Conservation (phyloP, 1,140 invertebrate genomes). For the Atta cephalotes region DNA sequence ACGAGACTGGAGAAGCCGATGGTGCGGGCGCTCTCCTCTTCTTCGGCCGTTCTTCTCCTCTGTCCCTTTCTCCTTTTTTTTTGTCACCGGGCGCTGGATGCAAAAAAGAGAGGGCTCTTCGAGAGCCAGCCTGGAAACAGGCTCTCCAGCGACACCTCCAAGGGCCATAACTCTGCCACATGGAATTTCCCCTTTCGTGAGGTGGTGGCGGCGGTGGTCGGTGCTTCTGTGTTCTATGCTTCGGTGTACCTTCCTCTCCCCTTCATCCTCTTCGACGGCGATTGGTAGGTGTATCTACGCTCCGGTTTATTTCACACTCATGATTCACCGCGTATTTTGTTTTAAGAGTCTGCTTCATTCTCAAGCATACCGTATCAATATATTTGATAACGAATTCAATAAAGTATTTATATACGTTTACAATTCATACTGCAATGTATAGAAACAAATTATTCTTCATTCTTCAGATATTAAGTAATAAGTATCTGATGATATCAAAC, state of each 20-base stretch:
- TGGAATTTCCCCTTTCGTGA: slow-evolving; percentile 70
- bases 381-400: slow-evolving; percentile 26
- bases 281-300: slow-evolving; percentile 38
- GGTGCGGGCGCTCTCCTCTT: slow-evolving; percentile 50
- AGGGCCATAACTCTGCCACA: slow-evolving; percentile 75
- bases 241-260: slow-evolving; percentile 25
- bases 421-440: slow-evolving; percentile 5
- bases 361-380: slow-evolving; percentile 21
- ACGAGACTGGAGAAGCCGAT: slow-evolving; percentile 77
- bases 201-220: slow-evolving; percentile 57
- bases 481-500: not conserved
- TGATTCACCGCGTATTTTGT: slow-evolving; percentile 61
- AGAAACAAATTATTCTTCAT: not conserved
- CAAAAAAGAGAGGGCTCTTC: slow-evolving; percentile 54
- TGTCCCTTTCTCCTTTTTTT: slow-evolving; percentile 42
- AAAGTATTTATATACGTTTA: slow-evolving; percentile 26
- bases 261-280: slow-evolving; percentile 18
- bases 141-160: slow-evolving; percentile 66
- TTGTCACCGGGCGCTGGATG: slow-evolving; percentile 59
- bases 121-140: slow-evolving; percentile 59
- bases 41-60: slow-evolving; percentile 66
- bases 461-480: not conserved
- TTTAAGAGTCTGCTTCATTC: slow-evolving; percentile 48
- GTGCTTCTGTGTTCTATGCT: slow-evolving; percentile 51
- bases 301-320: slow-evolving; percentile 53